Base-by-base conservation (phyloP, 2,797 vertebrate species). In the Denticeps clupeoides region DNA sequence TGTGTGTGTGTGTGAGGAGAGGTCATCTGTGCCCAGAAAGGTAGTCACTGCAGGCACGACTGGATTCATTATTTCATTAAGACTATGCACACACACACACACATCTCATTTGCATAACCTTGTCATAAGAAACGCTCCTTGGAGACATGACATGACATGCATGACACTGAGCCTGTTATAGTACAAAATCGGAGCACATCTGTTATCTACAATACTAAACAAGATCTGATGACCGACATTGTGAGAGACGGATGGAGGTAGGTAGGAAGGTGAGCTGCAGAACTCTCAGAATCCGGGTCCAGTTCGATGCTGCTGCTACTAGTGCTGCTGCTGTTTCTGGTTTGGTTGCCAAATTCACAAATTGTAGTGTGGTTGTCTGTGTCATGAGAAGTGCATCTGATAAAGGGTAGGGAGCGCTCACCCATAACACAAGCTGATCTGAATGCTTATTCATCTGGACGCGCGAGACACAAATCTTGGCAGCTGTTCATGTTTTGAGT, bases 71-170 rank as follows among this genome's bases (percentile, higher is more conserved):
- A n/a, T n/a, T n/a, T n/a, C n/a, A n/a, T n/a, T n/a, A n/a, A n/a
- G n/a, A n/a, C n/a, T n/a, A n/a, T 18, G 7, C 21, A 28, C 12
- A 25, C 27, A 23, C 38, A 42, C 32, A 35, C 19, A 38, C 26
- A 31, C 37, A 7, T 12, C 43, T 16, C 45, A 71, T 77, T 75
- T 69, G 63, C 66, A 71, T 70, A 72, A 72, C 63, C 60, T 62
- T 55, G 64, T 51, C 59, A 43, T 60, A 23, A 54, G 55, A 72
- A 73, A 54, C 24, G 26, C 54, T 56, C 74, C 65, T 53, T 24
- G 4, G 74, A 71, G 67, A 64, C 52, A n/a, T n/a, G n/a, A n/a
- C n/a, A n/a, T n/a, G n/a, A n/a, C n/a, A 13, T 63, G 25, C 24
- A 23, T 23, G 55, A 65, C 58, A 62, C 61, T 64, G 63, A 68